A percentile compares a stretch with the other conserved stretches of the same genome.
These are phyloP conservation scores for Euplexia lucipara DNA, from an alignment of 2,888 invertebrate genomes.

Conservation along the genomic window DNA sequence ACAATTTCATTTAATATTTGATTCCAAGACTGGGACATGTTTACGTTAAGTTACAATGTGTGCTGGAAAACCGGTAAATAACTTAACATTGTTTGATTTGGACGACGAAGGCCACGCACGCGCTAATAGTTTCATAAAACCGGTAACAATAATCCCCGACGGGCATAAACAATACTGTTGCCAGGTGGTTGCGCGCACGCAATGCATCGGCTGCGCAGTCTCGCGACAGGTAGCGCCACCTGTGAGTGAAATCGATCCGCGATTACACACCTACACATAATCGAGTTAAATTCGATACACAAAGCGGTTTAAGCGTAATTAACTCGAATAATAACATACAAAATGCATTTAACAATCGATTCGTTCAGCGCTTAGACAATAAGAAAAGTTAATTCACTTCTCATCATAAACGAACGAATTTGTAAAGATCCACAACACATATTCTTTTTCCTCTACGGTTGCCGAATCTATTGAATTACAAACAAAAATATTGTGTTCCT, in stretches of 20 bases:
- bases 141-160: constrained; percentile 34
- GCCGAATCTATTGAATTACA: constrained; percentile 34
- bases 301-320: constrained; percentile 32
- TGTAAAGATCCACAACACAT: constrained; percentile 25
- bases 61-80: constrained; percentile 22
- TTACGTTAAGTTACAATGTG: constrained; percentile 7
- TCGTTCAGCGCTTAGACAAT: constrained; percentile 22
- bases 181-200: constrained; percentile 57
- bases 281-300: constrained; percentile 17
- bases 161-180: constrained; percentile 32
- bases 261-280: constrained; percentile 19
- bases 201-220: constrained; percentile 34
- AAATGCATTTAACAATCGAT: constrained; percentile 30
- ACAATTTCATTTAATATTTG: not conserved
- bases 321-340: constrained; percentile 30
- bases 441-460: constrained; percentile 24
- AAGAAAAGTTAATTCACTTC: constrained; percentile 5
- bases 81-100: constrained; percentile 44
- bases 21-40: not conserved
- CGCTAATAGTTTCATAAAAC: constrained; percentile 47
- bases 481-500: constrained; percentile 47
- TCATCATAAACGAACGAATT: constrained; percentile 18
- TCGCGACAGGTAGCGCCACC: constrained; percentile 50
- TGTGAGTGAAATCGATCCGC: constrained; percentile 44
- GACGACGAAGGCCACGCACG: constrained; percentile 44